Conservation (phyloP, 1,140 invertebrate species). For the Hormaphis cornu region DNA sequence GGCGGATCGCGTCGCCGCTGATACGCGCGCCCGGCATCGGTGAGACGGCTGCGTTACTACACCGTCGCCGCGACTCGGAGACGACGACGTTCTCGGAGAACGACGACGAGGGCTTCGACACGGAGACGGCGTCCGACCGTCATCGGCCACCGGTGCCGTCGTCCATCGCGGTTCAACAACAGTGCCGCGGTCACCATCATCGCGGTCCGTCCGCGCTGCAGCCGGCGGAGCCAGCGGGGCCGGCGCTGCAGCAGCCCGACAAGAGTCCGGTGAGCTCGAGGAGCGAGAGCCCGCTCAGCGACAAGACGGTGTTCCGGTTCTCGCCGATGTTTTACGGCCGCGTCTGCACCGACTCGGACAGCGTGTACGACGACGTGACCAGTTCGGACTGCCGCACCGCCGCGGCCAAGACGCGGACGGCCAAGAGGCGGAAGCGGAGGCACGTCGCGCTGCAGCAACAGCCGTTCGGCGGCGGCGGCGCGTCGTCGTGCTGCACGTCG, state of each 20-base stretch:
- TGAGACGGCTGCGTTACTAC: too few species aligned
- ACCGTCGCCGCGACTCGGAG: too few species aligned
- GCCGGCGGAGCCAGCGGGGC: not conserved
- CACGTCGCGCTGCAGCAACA: too few species aligned
- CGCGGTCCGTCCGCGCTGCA: constrained; percentile 38
- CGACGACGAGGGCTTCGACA: constrained; percentile 53
- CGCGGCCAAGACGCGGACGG: constrained; percentile 32
- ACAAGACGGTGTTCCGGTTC: constrained; percentile 54
- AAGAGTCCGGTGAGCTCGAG: constrained; percentile 60
- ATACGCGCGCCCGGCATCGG: constrained; percentile 44
- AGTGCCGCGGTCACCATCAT: too few species aligned
- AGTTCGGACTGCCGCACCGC: constrained; percentile 56
- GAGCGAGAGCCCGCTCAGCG: constrained; percentile 65
- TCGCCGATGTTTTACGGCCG: constrained; percentile 59
- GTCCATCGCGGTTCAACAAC: constrained; percentile 44
- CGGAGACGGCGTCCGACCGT: constrained; percentile 47
- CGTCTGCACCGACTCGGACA: constrained; percentile 64
- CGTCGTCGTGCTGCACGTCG: not conserved
- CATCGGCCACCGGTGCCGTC: constrained; percentile 43
- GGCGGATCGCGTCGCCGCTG: constrained; percentile 47
- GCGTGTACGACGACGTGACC: constrained; percentile 60
- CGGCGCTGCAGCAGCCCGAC: not conserved
- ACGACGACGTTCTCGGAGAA: constrained; percentile 49
- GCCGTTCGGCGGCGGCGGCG: constrained; percentile 23
- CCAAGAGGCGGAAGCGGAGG: constrained; percentile 35